Evolutionary conservation across 37 sponge, comb jelly and placozoan species (phyloP).

Genomic region (Cliona cf. orientalis): DNA sequence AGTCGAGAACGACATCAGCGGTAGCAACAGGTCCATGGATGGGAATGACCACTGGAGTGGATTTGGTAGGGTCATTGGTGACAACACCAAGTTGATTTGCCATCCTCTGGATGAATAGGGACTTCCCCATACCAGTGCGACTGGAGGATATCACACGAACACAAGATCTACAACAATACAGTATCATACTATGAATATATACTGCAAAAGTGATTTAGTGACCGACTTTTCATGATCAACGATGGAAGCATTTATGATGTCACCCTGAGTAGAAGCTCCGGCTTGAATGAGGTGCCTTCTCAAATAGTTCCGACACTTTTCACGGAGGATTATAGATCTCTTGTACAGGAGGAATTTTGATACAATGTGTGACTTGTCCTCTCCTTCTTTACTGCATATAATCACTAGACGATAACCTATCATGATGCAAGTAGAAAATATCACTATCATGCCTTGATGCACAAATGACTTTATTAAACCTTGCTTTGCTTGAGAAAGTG

Average conservation of each 20-base stretch:
- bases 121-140: conserved; percentile 84
- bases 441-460: background rate
- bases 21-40: conserved; percentile 68
- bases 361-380: conserved; percentile 51
- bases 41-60: conserved; percentile 25
- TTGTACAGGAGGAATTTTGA: conserved; percentile 29
- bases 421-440: background rate
- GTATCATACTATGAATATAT: too few relatives aligned
- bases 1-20: conserved; percentile 50
- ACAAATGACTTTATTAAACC: conserved; percentile 21
- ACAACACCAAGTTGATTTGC: conserved; percentile 23
- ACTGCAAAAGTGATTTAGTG: too few relatives aligned
- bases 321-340: background rate
- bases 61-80: background rate
- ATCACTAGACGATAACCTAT: conserved; percentile 53
- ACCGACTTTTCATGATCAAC: conserved; percentile 41
- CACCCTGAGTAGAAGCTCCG: too few relatives aligned
- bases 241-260: conserved; percentile 1
- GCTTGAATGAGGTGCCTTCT: background rate
- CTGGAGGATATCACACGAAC: conserved; percentile 52
- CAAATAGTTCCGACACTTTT: conserved; percentile 29
- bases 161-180: conserved; percentile 51
- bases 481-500: background rate
- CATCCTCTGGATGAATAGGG: conserved; percentile 55
- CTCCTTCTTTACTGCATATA: conserved; percentile 46